These are phyloP conservation scores for Drosophila melanocephala DNA, from an alignment of 2,888 invertebrate genomes.

Conservation along the genomic window DNA sequence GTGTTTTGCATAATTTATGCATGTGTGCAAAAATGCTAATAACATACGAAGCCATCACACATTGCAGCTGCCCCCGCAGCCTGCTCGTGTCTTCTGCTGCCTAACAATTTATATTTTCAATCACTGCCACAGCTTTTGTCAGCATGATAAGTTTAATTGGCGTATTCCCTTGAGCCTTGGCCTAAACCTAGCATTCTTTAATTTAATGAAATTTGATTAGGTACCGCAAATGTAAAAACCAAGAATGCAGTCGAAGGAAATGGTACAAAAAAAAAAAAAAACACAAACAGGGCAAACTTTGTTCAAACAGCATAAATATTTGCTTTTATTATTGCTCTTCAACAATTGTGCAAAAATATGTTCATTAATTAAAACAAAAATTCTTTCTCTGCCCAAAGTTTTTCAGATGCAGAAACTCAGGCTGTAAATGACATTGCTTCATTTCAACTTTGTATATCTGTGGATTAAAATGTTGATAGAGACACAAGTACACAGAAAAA, in stretches of 20 bases:
- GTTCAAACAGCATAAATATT: constrained; percentile 46
- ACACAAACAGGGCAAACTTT: constrained; percentile 5
- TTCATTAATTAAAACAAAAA: constrained; percentile 41
- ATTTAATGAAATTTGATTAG: constrained; percentile 49
- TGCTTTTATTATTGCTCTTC: constrained; percentile 64
- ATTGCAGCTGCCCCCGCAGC: not conserved
- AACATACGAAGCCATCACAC: constrained; percentile 33
- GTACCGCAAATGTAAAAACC: constrained; percentile 12
- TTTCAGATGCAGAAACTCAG: constrained; percentile 26
- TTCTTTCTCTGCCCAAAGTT: constrained; percentile 11
- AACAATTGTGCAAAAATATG: constrained; percentile 44
- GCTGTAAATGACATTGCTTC: constrained; percentile 37
- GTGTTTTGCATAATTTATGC: constrained; percentile 72
- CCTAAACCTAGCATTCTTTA: constrained; percentile 14
- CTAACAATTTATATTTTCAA: constrained; percentile 72
- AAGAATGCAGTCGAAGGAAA: constrained; percentile 8
- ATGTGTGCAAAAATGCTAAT: constrained; percentile 68
- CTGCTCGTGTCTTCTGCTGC: constrained; percentile 8
- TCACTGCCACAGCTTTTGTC: constrained; percentile 69
- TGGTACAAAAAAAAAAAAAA: constrained; percentile 5
- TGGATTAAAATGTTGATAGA: constrained; percentile 49
- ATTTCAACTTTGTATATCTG: constrained; percentile 8
- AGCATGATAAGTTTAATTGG: constrained; percentile 65
- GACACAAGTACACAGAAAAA: constrained; percentile 15
- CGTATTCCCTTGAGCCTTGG: constrained; percentile 13